Evolutionary conservation across 2,888 invertebrate species (phyloP), one percentile per base, ranked within the genome.

Genomic region (Apamea crenata): DNA sequence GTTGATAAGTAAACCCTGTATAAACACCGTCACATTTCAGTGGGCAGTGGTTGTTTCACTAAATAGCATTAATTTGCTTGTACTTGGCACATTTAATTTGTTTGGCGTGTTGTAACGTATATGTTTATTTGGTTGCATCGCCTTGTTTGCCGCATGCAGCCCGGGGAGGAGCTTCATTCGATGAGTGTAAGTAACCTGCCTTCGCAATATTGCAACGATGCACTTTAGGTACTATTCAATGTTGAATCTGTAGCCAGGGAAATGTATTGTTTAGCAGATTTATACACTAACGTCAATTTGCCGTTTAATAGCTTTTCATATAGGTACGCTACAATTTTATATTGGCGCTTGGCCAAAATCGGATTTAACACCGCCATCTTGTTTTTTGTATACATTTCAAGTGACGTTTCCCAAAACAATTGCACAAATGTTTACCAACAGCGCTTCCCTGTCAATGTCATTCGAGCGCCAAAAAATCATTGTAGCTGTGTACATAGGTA

Each of bases 121-220:
- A 90, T 95, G 94, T 96, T 95, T 95, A 92, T 95, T 96, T 95
- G 94, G 94, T 96, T 96, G 96, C 96, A 96, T 96, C 93, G 95
- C 94, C 93, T 96, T 96, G 96, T 95, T 95, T 95, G 95, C 94
- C 92, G 95, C 94, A 94, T 94, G 94, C 96, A 97, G 97, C 96
- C 97, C 95, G 97, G 97, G 97, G 97, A 97, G 96, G 97, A 98
- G 97, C 98, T 97, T 96, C 97, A 97, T 97, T 97, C 98, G 97
- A 97, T 97, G 97, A 98, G 97, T 98, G 98, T 98, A 97, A 97
- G 98, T 97, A 94, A 91, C 88, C 79, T 82, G 91, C 91, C 90
- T 75, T 75, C 83, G 87, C 85, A 88, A 67, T 85, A 78, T 50
- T 78, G 81, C 87, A 80, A 56, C 7, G 59, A 76, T 77, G 82